Evolutionary conservation across 2,797 vertebrate species (phyloP), one percentile per base, ranked within the genome.

Genomic region (Eospalax fontanierii): DNA sequence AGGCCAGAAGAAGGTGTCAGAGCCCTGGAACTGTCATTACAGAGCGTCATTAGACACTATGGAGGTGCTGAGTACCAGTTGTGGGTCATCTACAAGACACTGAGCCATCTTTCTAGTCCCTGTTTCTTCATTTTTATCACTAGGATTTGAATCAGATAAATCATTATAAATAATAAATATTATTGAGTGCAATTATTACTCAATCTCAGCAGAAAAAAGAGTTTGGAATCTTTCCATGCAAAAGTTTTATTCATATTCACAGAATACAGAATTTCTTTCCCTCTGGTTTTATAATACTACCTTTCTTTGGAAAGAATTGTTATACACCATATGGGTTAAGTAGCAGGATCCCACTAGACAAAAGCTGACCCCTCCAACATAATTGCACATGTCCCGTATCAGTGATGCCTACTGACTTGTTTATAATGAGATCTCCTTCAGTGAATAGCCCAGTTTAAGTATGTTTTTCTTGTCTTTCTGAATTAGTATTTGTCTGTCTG

Each of bases 351-450:
- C 7, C 33, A 43, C 33, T 35, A 40, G 76, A 90, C 15, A 87
- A 89, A 93, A 78, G 59, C 40, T 85, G 28, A 87, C 38, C n/a
- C 71, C 57, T 38, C 35, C 30, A 61, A 70, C 82, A 71, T 86
- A 90, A 92, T 85, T 43, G 59, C 74, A 63, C 22, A 4, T 30
- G 63, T 87, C 40, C 40, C 35, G 0, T 50, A 35, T 84, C 75
- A 83, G 24, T 59, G 26, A 21, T 38, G 61, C 76, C 93, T 89
- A 80, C 83, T 35, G 73, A 91, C 86, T 95, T 70, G 15, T 94
- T 87, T 87, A 59, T 89, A 95, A 96, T 89, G 92, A 97, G 95
- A 86, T 85, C 94, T 94, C 89, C 80, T 84, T 57, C 89, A 70
- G 22, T 81, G 87, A 89, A 89, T 81, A 94, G 43, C 50, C 19